Conservation (phyloP, 92 coral and sea anemone species). For the Parazoanthus atlanticus region DNA sequence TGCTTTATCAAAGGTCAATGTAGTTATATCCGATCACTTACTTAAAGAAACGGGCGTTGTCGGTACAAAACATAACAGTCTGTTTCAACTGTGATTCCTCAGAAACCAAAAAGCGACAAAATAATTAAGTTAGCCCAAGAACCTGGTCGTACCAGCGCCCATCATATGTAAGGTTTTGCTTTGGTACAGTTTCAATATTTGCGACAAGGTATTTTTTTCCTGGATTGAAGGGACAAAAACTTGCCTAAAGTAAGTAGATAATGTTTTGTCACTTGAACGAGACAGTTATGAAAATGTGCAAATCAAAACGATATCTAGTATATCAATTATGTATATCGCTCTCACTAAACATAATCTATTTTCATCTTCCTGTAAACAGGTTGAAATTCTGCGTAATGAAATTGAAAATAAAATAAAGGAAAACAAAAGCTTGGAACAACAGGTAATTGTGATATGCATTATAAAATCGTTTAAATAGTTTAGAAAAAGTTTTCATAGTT, state of each 20-base stretch:
- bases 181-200: not conserved
- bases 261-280: not conserved
- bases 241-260: not conserved
- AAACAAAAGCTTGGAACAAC: constrained; percentile 41
- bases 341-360: not conserved
- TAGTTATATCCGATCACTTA: no score
- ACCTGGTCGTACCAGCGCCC: not conserved
- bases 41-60: not conserved
- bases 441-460: constrained; percentile 28
- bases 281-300: not conserved
- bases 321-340: no score
- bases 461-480: not conserved
- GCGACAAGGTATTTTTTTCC: not conserved
- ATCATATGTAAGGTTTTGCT: not conserved
- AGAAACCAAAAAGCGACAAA: no score
- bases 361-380: constrained; percentile 16
- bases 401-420: constrained; percentile 31
- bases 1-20: not conserved
- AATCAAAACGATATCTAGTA: not conserved
- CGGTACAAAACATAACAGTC: not conserved
- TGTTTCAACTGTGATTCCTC: not conserved
- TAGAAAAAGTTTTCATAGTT: no score
- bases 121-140: not conserved
- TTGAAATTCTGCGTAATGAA: constrained; percentile 13
- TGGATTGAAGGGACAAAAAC: not conserved